Percentiles rank a stretch among this genome's conserved stretches.
phyloP scores from a whole-genome alignment of 2,888 invertebrate genomes.

The Aporophyla nigra region DNA sequence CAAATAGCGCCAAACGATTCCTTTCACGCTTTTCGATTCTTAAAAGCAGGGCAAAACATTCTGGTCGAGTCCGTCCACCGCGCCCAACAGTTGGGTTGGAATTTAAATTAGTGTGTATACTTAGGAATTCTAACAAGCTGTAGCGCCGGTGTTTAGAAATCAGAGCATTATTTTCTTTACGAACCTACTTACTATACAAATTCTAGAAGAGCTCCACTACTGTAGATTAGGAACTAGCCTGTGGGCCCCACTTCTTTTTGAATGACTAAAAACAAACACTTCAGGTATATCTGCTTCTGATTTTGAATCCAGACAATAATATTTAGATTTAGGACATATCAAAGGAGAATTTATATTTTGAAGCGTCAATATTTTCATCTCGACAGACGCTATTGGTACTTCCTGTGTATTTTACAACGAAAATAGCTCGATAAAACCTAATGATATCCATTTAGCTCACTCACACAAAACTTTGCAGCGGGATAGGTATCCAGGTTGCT shows the following conservation, averaged over 20 bases:
- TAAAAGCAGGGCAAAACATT: constrained; percentile 49
- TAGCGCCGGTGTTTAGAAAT: constrained; percentile 40
- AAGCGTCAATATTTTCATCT: constrained; percentile 14
- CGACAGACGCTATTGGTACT: not conserved
- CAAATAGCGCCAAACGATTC: constrained; percentile 55
- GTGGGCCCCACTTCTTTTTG: not conserved
- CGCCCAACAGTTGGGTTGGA: constrained; percentile 45
- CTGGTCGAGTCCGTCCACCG: constrained; percentile 31
- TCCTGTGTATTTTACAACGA: not conserved
- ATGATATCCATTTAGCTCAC: not conserved
- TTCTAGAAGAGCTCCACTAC: not conserved
- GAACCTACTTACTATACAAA: not conserved
- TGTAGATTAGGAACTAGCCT: not conserved
- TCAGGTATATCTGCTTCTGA: not conserved
- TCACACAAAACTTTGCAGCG: not conserved
- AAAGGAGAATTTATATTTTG: constrained; percentile 20
- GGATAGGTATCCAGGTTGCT: not conserved
- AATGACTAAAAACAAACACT: constrained; percentile 18
- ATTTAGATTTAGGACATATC: constrained; percentile 32
- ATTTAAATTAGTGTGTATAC: constrained; percentile 51
- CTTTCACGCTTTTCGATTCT: constrained; percentile 57
- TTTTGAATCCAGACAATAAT: constrained; percentile 27
- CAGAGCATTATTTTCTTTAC: constrained; percentile 20
- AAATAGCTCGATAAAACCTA: not conserved
- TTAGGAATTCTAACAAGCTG: constrained; percentile 46